Percentiles rank a stretch among this genome's conserved stretches.
phyloP scores from a whole-genome alignment of 1,140 invertebrate genomes.

The Chrysoperla carnea region DNA sequence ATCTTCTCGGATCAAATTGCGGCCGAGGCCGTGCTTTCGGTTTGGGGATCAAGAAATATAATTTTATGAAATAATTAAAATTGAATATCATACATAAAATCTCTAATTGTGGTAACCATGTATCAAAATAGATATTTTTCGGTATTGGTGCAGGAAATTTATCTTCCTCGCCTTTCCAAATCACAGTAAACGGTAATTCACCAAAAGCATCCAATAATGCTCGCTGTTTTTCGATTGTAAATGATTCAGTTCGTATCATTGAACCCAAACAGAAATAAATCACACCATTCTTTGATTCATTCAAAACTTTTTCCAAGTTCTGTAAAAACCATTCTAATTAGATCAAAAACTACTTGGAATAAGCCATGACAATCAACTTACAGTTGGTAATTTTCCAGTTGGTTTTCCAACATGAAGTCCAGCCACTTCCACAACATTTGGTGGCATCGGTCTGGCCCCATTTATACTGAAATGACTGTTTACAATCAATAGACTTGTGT shows the following conservation, averaged over 20 bases:
- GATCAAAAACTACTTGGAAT: too few species aligned
- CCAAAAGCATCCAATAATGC: slow-evolving; percentile 31
- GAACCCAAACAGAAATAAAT: slow-evolving; percentile 27
- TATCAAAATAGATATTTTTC: slow-evolving; percentile 34
- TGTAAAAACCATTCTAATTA: too few species aligned
- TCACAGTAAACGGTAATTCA: slow-evolving; percentile 34
- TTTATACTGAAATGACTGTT: slow-evolving; percentile 33
- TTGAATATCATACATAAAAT: slow-evolving; percentile 28
- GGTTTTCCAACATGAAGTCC: slow-evolving; percentile 28
- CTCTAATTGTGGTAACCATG: slow-evolving; percentile 54
- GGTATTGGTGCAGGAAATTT: slow-evolving; percentile 22
- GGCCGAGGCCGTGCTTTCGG: too few species aligned
- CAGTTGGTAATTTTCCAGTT: not conserved
- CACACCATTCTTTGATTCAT: slow-evolving; percentile 3
- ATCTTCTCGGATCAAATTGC: too few species aligned
- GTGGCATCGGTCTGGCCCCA: slow-evolving; percentile 25
- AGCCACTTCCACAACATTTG: slow-evolving; percentile 36
- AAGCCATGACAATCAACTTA: not conserved
- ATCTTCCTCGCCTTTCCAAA: slow-evolving; percentile 40
- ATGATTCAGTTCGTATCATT: slow-evolving; percentile 17
- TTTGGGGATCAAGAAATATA: too few species aligned
- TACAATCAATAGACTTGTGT: slow-evolving; percentile 24
- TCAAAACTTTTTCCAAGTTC: too few species aligned
- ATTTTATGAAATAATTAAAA: too few species aligned
- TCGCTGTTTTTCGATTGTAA: slow-evolving; percentile 16